Evolutionary conservation across 2,797 vertebrate genomes (phyloP).

Genomic region (Falco columbarius): DNA sequence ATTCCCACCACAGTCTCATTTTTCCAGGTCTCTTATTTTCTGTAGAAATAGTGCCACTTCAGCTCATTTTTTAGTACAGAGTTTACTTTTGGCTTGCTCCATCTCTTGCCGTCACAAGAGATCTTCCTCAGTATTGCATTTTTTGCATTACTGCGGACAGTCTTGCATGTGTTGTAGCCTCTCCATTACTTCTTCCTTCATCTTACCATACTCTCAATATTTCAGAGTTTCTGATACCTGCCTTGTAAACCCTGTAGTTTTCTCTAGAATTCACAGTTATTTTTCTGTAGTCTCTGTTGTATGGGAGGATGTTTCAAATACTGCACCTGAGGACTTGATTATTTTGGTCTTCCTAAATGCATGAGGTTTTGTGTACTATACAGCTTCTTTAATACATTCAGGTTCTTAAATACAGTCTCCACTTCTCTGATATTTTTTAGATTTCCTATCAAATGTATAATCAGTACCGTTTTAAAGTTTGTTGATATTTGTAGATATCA

Average conservation of each 20-base stretch:
- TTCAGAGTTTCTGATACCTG: neutral
- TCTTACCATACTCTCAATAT: neutral
- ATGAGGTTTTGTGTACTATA: neutral
- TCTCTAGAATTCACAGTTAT: neutral
- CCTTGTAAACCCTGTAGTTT: neutral
- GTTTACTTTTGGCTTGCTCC: neutral
- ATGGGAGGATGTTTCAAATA: neutral
- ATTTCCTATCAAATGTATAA: neutral
- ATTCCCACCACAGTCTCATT: neutral
- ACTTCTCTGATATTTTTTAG: neutral
- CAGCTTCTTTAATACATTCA: neutral
- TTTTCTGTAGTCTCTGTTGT: neutral
- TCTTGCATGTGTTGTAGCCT: neutral
- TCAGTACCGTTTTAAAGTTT: neutral
- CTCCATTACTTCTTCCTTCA: neutral
- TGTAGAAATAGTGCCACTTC: neutral
- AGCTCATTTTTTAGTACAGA: neutral
- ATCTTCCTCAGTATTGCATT: neutral
- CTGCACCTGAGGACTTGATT: neutral
- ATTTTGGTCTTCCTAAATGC: neutral
- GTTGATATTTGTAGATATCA: neutral
- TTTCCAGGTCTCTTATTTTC: neutral
- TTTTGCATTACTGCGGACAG: neutral
- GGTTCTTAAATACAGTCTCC: neutral
- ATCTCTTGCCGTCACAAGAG: neutral